Base-by-base conservation (phyloP, 2,797 vertebrate genomes). In the Coregonus sp. region DNA sequence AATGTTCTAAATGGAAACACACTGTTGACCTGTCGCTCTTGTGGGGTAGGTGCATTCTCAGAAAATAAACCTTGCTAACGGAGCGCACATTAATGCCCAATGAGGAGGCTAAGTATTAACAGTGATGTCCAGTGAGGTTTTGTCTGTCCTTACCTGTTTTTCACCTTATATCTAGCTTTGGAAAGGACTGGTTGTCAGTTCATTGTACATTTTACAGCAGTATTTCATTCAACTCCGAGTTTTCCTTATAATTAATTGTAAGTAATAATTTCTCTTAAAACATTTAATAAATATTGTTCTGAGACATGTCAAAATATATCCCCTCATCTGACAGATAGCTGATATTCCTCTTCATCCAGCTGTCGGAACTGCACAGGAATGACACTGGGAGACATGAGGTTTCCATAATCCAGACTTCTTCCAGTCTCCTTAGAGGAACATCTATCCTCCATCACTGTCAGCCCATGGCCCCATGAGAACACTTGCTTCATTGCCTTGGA, bases 371-470 rank as follows among this genome's bases (percentile, higher is more conserved):
- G 82, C 87, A 73, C 76, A 86, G 83, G 73, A 82, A 80, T 86
- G 86, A 91, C 88, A 87, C 85, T 77, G 81, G 88, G 89, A 91
- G 91, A 91, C 88, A 90, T 83, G 84, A 88, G 88, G 79, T 88
- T 84, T 88, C 88, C 88, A 86, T 85, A 80, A 91, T 86, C 90
- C 89, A 87, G 86, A 87, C 92, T 86, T 89, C 84, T 89, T 81
- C 77, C 68, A n/a, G 83, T 80, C 87, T 94, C 93, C 92, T 89
- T 67, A 69, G 87, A 93, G 92, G 85, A 85, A 86, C 88, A 92
- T 91, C 90, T 90, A 84, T 92, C 89, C 87, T 90, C 91, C 92
- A 90, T 88, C 89, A 84, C 86, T 89, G 92, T 93, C 94, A 94
- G 78, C 90, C 85, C 82, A 76, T 15, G 61, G 33, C 86, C 87